Evolutionary conservation across 2,113 vertebrate species (phyloP).

Genomic region (Bungarus multicinctus): DNA sequence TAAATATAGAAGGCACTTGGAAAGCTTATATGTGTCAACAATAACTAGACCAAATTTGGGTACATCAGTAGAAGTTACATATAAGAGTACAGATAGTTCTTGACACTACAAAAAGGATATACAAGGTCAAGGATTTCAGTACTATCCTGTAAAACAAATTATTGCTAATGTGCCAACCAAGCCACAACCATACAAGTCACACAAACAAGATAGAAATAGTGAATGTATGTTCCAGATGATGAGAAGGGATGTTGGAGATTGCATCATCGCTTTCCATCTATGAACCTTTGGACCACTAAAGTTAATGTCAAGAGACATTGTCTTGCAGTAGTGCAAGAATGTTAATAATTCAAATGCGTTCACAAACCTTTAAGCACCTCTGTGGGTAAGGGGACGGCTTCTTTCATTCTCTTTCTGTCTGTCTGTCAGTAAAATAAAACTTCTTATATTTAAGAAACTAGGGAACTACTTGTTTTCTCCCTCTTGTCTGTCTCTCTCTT

Average conservation of each 20-base stretch:
- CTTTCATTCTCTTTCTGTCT: not conserved
- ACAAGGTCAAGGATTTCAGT: not conserved
- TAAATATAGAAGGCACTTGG: not conserved
- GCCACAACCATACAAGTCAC: not conserved
- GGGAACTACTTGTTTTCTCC: not conserved
- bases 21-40: not conserved
- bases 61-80: not conserved
- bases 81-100: not conserved
- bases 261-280: not conserved
- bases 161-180: not conserved
- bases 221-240: not conserved
- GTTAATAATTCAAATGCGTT: not conserved
- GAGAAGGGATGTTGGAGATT: not conserved
- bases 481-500: not conserved
- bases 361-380: not conserved
- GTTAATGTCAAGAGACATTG: not conserved
- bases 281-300: not conserved
- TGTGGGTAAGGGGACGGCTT: not conserved
- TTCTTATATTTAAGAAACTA: not conserved
- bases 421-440: not conserved
- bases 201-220: not conserved
- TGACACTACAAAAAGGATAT: not conserved
- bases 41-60: not conserved
- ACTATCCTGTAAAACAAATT: not conserved
- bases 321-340: not conserved